Evolutionary conservation across 2,888 invertebrate genomes (phyloP), one percentile per base, ranked within the genome.

Genomic region (Drosophila lutescens): DNA sequence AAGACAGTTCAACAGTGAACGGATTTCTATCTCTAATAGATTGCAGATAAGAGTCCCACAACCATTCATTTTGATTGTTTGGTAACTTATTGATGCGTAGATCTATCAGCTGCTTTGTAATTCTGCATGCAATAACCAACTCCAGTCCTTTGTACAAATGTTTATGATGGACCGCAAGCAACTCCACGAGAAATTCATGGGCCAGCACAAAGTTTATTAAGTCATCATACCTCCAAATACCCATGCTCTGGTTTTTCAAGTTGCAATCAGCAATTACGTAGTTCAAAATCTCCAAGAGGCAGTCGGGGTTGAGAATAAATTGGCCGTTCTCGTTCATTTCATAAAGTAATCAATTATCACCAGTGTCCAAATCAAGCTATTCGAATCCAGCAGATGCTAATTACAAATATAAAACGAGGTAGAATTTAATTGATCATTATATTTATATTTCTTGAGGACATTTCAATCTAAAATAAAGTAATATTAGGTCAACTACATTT

Each of bases 221-320:
- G 8, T 44, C 44, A 8, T 23, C 4, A 23, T 23, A 44, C 9
- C 9, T 40, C 15, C 2, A 40, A 15, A 9, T 15, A 4, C 9
- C 15, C 15, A 26, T n/a, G 9, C 9, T 20, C 2, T 4, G 7
- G 13, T n/a, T 3, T 6, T 26, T 26, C 20, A 4, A 9, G 9
- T n/a, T n/a, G 46, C 46, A 46, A 46, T 46, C 23, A 8, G n/a
- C 7, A n/a, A 46, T 46, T 9, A 46, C 46, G 9, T n/a, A 46
- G 3, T 46, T 26, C 26, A 46, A n/a, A n/a, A 46, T 46, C 4
- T 46, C 26, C 26, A 46, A 46, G 13, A 46, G 4, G 9, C 46
- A 46, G 26, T 46, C 46, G 26, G 26, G 0, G 20, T 9, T 46
- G 1, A 46, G 26, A n/a, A 26, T 9, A n/a, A 26, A 46, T 13